phyloP scores from a whole-genome alignment of 2,797 vertebrate genomes.

The Pseudopleuronectes americanus region DNA sequence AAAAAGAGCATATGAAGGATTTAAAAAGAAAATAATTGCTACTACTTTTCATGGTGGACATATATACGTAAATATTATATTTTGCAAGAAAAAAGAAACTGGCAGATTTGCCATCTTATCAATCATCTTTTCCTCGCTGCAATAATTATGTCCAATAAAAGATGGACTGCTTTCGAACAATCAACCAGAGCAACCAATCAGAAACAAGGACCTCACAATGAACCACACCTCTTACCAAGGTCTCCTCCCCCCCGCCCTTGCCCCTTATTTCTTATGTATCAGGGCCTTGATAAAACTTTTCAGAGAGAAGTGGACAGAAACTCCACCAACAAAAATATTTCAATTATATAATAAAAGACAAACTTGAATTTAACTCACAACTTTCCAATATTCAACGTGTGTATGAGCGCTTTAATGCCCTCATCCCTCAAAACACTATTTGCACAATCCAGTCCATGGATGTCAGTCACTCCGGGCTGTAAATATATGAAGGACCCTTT shows the following conservation, averaged over 20 bases:
- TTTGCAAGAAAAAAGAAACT: conserved; percentile 81
- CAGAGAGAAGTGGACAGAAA: conserved; percentile 24
- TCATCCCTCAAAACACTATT: conserved; percentile 63
- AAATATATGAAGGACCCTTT: conserved; percentile 75
- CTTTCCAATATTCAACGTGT: conserved; percentile 33
- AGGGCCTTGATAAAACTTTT: conserved; percentile 44
- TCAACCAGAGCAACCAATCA: conserved; percentile 73
- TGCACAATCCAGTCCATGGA: conserved; percentile 77
- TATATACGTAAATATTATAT: conserved; percentile 87
- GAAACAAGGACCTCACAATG: conserved; percentile 71
- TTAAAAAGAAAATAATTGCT: conserved; percentile 76
- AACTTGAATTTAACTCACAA: conserved; percentile 34
- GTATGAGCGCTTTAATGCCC: conserved; percentile 36
- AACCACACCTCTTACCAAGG: conserved; percentile 41
- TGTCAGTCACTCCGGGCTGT: conserved; percentile 65
- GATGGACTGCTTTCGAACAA: conserved; percentile 83
- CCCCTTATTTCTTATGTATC: conserved; percentile 28
- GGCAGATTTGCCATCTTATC: conserved; percentile 78
- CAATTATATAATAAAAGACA: too few species aligned
- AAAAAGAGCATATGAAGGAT: conserved; percentile 81
- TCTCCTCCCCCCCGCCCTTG: conserved; percentile 36
- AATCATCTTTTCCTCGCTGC: conserved; percentile 80
- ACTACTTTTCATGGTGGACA: conserved; percentile 85
- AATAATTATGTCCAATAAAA: conserved; percentile 79
- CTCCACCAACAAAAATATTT: conserved; percentile 5